Evolutionary conservation across 2,888 invertebrate species (phyloP), one percentile per base, ranked within the genome.

Genomic region (Xestia xanthographa): DNA sequence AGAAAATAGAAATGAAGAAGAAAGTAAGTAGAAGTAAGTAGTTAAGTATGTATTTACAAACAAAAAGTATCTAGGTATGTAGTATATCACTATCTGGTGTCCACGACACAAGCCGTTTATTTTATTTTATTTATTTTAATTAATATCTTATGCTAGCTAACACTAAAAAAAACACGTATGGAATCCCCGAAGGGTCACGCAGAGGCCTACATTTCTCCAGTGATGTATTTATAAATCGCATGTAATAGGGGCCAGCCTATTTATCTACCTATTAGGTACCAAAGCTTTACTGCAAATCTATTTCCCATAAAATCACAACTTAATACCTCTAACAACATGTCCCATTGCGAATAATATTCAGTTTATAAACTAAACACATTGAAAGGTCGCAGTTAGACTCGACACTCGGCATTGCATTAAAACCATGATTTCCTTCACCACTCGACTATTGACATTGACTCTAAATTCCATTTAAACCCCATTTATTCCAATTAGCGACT

Each of bases 401-500:
- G 43, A n/a, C 56, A 56, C 6, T 56, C 56, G 45, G 73, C 75
- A 87, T 80, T 79, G 79, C 80, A 60, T 63, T 76, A 50, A 73
- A 75, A 60, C 85, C 74, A 72, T 69, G 79, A 72, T 73, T 85
- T 77, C 77, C 76, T 76, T 71, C 79, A 72, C 77, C 72, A 75
- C 72, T 88, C 72, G n/a, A 22, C 50, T 75, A 78, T 86, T 82
- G 86, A 86, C 88, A 87, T 86, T 86, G 88, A 72, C 76, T 82
- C 83, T 68, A 78, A 81, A 86, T 82, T 76, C 82, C 82, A 70
- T 58, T 20, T 17, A 72, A 73, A 71, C 67, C 75, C 83, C 79
- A 87, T 86, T 87, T 71, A 86, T 86, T 86, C 86, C 88, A 86
- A 86, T 86, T 86, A 86, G 72, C 67, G 67, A 38, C 73, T 66